These are phyloP conservation scores for Hybognathus amarus DNA, from an alignment of 2,797 vertebrate genomes.

Conservation along the genomic window DNA sequence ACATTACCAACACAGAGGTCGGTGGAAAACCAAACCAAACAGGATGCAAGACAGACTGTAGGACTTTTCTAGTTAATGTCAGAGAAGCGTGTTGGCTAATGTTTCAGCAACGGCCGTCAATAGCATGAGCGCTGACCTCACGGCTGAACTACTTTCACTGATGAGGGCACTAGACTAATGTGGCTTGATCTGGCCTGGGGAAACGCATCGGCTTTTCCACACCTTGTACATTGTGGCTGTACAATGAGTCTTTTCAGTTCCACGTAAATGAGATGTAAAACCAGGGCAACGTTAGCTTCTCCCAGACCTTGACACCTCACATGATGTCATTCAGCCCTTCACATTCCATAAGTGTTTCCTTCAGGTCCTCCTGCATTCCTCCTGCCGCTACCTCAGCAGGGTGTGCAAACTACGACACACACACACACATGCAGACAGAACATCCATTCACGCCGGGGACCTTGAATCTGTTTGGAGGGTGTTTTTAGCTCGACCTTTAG, in stretches of 20 bases:
- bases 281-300: constrained; percentile 39
- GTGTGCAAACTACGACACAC: constrained; percentile 32
- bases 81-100: constrained; percentile 1
- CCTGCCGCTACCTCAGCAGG: constrained; percentile 18
- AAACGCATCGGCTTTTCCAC: constrained; percentile 10
- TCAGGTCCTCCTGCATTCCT: constrained; percentile 48
- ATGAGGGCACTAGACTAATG: constrained; percentile 42
- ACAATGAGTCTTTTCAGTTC: constrained; percentile 54
- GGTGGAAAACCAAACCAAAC: constrained; percentile 1
- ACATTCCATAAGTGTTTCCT: constrained; percentile 61
- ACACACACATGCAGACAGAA: constrained; percentile 50
- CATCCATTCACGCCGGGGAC: constrained; percentile 43
- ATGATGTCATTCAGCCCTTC: constrained; percentile 58
- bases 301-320: constrained; percentile 41
- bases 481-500: constrained; percentile 30
- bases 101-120: constrained; percentile 16
- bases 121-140: constrained; percentile 35
- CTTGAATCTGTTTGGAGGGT: constrained; percentile 39
- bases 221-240: neutral
- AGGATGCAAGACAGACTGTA: neutral
- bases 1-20: neutral
- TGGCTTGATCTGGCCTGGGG: constrained; percentile 35
- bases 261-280: constrained; percentile 50
- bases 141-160: constrained; percentile 40
- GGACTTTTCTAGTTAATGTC: neutral